Conservation (phyloP, 1,140 invertebrate species). For the Arion vulgaris region DNA sequence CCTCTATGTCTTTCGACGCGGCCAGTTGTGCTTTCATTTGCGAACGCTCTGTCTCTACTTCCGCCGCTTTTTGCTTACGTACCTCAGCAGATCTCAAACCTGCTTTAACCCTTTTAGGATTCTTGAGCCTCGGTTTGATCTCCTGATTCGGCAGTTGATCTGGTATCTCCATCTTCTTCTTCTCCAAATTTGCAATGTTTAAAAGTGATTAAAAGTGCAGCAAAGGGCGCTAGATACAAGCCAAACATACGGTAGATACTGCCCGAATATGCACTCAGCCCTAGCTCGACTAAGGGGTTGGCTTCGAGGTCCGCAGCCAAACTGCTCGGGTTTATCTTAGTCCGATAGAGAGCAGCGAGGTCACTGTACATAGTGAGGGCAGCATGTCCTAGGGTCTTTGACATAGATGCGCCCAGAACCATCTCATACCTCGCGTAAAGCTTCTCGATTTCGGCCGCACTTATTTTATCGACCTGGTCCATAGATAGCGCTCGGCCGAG, state of each 20-base stretch:
- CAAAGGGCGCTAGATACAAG: conserved; percentile 2
- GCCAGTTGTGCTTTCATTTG: too few relatives aligned
- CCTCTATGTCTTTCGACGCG: too few relatives aligned
- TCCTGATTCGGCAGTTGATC: too few relatives aligned
- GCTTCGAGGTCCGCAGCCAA: background rate
- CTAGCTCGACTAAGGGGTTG: background rate
- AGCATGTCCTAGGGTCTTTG: background rate
- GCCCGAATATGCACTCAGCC: background rate
- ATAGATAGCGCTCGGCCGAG: background rate
- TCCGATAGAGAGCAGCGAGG: too few relatives aligned
- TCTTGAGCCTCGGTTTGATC: too few relatives aligned
- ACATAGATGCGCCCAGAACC: background rate
- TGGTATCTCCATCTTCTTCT: too few relatives aligned
- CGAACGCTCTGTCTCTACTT: too few relatives aligned
- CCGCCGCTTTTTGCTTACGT: too few relatives aligned
- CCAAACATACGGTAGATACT: background rate
- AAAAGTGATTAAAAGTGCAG: background rate
- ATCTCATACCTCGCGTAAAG: background rate
- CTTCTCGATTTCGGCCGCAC: background rate
- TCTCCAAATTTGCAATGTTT: conserved; percentile 11
- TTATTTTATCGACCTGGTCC: background rate
- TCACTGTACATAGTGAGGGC: background rate
- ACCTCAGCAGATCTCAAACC: too few relatives aligned
- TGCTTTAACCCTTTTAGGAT: too few relatives aligned
- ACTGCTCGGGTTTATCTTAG: background rate